phyloP scores from a whole-genome alignment of 1,140 invertebrate species.

The Penaeus vannamei region DNA sequence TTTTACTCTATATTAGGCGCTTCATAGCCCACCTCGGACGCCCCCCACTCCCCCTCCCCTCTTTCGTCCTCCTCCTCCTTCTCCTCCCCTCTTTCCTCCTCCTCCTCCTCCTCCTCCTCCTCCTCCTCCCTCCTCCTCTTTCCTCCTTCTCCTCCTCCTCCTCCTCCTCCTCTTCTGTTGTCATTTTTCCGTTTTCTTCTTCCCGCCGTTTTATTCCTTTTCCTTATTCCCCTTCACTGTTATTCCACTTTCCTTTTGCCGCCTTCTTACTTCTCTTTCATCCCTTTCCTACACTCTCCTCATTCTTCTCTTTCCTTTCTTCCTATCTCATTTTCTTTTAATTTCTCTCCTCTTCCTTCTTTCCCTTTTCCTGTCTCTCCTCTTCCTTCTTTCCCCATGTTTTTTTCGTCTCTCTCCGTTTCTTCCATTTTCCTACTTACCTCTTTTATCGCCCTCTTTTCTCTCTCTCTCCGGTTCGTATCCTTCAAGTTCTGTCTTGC shows the following conservation, averaged over 20 bases:
- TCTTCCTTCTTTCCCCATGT: neutral
- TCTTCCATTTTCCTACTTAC: no score
- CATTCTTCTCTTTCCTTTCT: no score
- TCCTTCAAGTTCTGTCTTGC: no score
- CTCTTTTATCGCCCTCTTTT: no score
- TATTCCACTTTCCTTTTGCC: neutral
- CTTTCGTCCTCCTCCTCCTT: no score
- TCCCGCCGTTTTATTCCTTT: constrained; percentile 1
- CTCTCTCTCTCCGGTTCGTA: no score
- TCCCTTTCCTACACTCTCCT: no score
- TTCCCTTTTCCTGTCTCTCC: neutral
- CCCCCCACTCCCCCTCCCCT: no score
- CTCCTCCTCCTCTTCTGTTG: neutral
- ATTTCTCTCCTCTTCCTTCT: neutral
- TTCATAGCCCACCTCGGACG: constrained; percentile 9
- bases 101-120: neutral
- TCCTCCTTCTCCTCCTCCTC: neutral
- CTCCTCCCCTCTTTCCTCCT: neutral
- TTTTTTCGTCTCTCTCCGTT: no score
- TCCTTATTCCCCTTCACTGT: neutral
- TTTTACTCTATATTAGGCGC: constrained; percentile 47
- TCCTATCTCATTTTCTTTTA: neutral
- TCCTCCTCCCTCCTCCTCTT: neutral
- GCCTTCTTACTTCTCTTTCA: no score
- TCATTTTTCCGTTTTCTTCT: neutral